Evolutionary conservation across 2,888 invertebrate genomes (phyloP).

Genomic region (Synanthedon myopaeformis): DNA sequence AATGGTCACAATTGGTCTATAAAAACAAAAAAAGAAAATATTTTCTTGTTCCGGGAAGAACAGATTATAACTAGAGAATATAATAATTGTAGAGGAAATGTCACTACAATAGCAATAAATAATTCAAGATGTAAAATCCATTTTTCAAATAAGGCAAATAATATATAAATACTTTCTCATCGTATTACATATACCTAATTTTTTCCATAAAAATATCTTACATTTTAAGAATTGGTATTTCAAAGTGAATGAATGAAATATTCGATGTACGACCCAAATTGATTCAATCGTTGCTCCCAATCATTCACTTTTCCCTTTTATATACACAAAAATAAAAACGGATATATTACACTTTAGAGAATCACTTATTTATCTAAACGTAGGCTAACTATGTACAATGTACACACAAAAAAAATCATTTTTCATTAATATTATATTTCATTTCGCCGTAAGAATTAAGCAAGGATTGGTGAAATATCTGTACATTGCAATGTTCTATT

Average conservation of each 20-base stretch:
- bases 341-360: conserved; percentile 47
- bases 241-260: neutral
- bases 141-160: neutral
- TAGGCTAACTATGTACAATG: conserved; percentile 40
- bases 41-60: too few species aligned
- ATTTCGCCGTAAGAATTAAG: conserved; percentile 36
- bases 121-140: neutral
- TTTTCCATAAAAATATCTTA: neutral
- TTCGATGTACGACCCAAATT: neutral
- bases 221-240: neutral
- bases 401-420: conserved; percentile 34
- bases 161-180: neutral
- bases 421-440: conserved; percentile 35
- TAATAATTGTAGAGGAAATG: too few species aligned
- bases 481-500: conserved; percentile 66
- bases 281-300: conserved; percentile 17
- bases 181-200: neutral
- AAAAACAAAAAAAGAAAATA: too few species aligned
- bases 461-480: conserved; percentile 42
- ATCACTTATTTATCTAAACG: conserved; percentile 35
- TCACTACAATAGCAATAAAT: neutral
- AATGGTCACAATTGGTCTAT: too few species aligned
- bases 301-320: conserved; percentile 28
- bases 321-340: conserved; percentile 32
- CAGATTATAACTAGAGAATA: too few species aligned